Evolutionary conservation across 2,113 vertebrate genomes (phyloP).

Genomic region (Campylorhamphus procurvoides): DNA sequence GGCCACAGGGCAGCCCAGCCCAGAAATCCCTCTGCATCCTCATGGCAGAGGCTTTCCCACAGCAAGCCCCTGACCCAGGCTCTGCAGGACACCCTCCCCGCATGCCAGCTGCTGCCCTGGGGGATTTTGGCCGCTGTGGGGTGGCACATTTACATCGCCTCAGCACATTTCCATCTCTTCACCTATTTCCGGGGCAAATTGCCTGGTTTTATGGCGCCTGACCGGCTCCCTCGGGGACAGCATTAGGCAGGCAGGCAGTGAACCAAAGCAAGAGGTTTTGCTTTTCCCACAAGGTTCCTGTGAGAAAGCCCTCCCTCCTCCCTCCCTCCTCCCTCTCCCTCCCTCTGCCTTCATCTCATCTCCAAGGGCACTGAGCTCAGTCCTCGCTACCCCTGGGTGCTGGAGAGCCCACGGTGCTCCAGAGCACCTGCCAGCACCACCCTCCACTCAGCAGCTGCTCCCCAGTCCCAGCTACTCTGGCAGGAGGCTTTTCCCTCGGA

Average conservation of each 20-base stretch:
- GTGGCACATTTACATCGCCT: background rate
- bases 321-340: background rate
- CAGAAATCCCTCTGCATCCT: background rate
- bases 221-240: background rate
- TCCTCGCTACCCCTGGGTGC: background rate
- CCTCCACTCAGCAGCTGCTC: background rate
- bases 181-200: background rate
- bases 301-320: background rate
- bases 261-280: constrained; percentile 10
- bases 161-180: background rate
- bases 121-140: accelerated
- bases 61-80: background rate
- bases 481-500: accelerated
- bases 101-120: accelerated
- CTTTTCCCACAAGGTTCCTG: constrained; percentile 39
- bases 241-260: constrained; percentile 30
- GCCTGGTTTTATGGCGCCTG: constrained; percentile 18
- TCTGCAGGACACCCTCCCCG: accelerated
- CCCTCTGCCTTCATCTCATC: background rate
- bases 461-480: accelerated
- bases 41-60: accelerated
- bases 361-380: background rate
- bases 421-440: background rate
- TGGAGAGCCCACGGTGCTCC: background rate
- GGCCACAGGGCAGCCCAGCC: accelerated